Percentiles rank a stretch among this genome's conserved stretches.
These are phyloP conservation scores for Mormoops blainvillei DNA, from an alignment of 2,113 vertebrate genomes.

Conservation along the genomic window DNA sequence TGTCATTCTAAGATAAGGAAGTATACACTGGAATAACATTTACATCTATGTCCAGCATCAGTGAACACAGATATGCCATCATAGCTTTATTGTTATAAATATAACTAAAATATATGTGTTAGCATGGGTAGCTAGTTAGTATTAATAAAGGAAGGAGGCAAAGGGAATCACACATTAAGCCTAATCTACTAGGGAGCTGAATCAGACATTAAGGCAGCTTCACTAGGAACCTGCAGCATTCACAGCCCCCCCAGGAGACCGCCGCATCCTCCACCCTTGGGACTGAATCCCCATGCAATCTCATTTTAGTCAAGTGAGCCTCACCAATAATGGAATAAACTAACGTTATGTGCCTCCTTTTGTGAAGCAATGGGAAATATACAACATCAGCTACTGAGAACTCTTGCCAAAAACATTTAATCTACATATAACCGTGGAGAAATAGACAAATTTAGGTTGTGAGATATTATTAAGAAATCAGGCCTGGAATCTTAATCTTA, in stretches of 20 bases:
- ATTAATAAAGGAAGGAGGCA: no score
- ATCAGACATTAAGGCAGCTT: background rate
- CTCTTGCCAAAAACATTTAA: background rate
- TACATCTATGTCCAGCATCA: background rate
- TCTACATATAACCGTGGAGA: background rate
- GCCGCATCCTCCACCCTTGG: background rate
- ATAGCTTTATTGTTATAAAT: background rate
- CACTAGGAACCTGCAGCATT: background rate
- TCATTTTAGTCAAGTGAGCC: background rate
- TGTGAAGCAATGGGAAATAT: background rate
- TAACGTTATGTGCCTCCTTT: background rate
- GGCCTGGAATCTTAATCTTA: background rate
- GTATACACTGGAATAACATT: background rate
- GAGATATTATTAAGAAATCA: background rate
- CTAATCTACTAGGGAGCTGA: background rate
- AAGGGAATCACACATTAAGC: background rate
- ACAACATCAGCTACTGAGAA: background rate
- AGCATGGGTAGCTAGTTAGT: no score
- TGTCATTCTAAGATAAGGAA: background rate
- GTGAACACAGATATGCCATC: background rate
- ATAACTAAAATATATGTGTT: background rate
- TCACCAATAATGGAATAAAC: background rate
- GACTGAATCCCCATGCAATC: background rate
- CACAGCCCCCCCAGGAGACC: background rate
- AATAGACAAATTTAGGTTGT: background rate